Evolutionary conservation across 2,113 vertebrate species (phyloP).

Genomic region (Tor tambroides): DNA sequence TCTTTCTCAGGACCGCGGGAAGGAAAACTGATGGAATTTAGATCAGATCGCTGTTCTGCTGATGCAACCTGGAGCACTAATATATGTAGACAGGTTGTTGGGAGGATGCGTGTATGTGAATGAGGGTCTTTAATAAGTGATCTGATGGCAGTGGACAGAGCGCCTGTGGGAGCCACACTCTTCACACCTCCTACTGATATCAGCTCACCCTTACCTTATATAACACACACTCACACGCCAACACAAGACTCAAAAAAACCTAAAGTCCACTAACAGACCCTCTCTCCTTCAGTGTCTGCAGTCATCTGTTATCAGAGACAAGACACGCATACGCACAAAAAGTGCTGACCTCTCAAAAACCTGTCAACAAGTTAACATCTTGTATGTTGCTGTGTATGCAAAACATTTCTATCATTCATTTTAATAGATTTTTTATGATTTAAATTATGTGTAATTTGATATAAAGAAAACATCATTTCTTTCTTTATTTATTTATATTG

Average conservation of each 20-base stretch:
- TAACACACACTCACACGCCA: slow-evolving; percentile 12
- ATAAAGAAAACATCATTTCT: no score
- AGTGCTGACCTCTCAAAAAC: background rate
- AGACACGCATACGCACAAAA: background rate
- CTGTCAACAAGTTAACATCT: background rate
- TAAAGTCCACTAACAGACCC: background rate
- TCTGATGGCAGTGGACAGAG: slow-evolving; percentile 44
- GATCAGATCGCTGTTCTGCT: slow-evolving; percentile 15
- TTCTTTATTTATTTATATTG: background rate
- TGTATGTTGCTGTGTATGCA: background rate
- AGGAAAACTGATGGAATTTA: slow-evolving; percentile 25
- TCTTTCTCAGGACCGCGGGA: background rate
- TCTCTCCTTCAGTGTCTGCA: background rate
- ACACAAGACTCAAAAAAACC: background rate
- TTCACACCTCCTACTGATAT: slow-evolving; percentile 46
- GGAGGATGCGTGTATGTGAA: slow-evolving; percentile 13
- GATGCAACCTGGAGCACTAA: background rate
- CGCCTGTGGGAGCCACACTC: slow-evolving; percentile 21
- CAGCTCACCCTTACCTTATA: slow-evolving; percentile 39
- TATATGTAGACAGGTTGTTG: slow-evolving; percentile 34
- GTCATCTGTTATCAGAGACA: background rate
- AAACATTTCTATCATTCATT: no score
- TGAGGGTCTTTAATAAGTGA: slow-evolving; percentile 41
- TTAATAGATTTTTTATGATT: no score
- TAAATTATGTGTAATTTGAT: no score